Base-by-base conservation (phyloP, 1,140 invertebrate genomes). In the Eubasilissa regina region DNA sequence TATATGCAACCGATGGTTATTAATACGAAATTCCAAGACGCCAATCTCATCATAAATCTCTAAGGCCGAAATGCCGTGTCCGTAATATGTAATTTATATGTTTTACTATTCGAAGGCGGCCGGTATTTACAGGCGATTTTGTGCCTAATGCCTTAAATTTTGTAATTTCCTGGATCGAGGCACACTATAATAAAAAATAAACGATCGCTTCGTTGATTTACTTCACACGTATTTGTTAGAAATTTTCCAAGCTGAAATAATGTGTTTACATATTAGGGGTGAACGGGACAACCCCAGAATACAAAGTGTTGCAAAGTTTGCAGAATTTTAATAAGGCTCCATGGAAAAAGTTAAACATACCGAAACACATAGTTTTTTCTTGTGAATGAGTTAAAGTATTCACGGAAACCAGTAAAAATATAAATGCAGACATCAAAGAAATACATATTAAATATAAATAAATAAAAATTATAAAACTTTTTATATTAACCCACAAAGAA, bases 81-180 rank as follows among this genome's bases (percentile, higher is more conserved):
- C 12, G 66, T 51, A 48, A 48, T 70, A 47, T 70, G 66, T 51
- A 70, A 70, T 70, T 70, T 70, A 70, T 70, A 70, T 70, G 66
- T 70, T 70, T 70, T 13, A 25, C 45, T 25, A 70, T 70, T 70
- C 45, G 15, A 70, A 70, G 66, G 66, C 66, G 66, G 45, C 45
- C 44, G 15, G 66, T 70, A 25, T 70, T 70, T 70, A 48, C 66
- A 70, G 66, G 66, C 66, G 66, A 70, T 70, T 70, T 25, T 70
- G 66, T 21, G 21, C 15, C 45, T 70, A 70, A 70, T 70, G 66
- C 66, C 66, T 70, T 70, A 48, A 70, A 70, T 70, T 70, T 70
- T 53, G 66, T 70, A 70, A 70, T 70, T 70, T 70, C 66, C 66
- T 70, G 66, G 51, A 70, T 70, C 66, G 66, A 3, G 19, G 47